A percentile compares a stretch with the other conserved stretches of the same genome.
phyloP scores from a whole-genome alignment of 2,888 invertebrate genomes.

The Abscondita cerata region DNA sequence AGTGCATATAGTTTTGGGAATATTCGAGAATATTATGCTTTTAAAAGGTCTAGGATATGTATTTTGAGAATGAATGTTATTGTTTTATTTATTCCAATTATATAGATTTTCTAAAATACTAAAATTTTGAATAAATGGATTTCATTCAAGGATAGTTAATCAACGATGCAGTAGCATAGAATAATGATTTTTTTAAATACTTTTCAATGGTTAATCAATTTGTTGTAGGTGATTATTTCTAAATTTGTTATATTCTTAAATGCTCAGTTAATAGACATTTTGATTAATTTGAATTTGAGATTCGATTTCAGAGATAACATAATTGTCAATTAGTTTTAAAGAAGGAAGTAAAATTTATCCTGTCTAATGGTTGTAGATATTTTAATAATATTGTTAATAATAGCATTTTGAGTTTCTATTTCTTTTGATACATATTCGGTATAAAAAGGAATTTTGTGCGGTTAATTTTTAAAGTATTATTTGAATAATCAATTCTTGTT shows the following conservation, averaged over 20 bases:
- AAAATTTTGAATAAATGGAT: not conserved
- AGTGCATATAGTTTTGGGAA: not conserved
- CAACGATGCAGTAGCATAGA: too few species aligned
- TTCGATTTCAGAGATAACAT: not conserved
- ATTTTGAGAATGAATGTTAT: slow-evolving; percentile 4
- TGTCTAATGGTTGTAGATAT: not conserved
- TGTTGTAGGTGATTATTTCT: not conserved
- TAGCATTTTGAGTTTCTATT: too few species aligned
- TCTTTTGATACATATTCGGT: too few species aligned
- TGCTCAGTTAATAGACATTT: not conserved
- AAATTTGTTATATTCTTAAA: not conserved
- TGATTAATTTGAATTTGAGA: not conserved
- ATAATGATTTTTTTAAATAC: not conserved
- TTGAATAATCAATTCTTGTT: not conserved
- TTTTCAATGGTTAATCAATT: not conserved
- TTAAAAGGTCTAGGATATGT: not conserved
- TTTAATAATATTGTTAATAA: not conserved
- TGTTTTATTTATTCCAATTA: slow-evolving; percentile 4
- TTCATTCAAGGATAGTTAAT: not conserved
- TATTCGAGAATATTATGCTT: not conserved
- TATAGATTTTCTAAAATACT: not conserved
- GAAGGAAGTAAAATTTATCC: too few species aligned
- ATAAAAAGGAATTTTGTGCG: too few species aligned
- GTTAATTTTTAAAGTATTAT: too few species aligned
- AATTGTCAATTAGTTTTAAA: not conserved